Base-by-base conservation (phyloP, 2,888 invertebrate genomes). In the Chouioia cunea region DNA sequence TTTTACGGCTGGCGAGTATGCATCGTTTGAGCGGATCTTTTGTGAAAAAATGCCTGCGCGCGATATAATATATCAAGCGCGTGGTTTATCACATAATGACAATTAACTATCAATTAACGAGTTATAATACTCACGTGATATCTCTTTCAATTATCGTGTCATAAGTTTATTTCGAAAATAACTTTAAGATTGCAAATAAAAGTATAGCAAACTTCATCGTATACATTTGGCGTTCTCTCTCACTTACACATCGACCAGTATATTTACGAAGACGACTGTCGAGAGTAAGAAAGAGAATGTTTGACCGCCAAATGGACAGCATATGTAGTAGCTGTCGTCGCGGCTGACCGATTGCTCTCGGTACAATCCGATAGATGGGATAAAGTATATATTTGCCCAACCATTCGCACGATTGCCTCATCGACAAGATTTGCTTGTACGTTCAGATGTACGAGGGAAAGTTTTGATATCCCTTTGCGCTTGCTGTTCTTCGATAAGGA, bases 231-330 rank as follows among this genome's bases (percentile, higher is more conserved):
- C 58, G 36, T 66, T 62, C 67, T 27, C 27, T 15, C 36, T n/a
- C 36, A 22, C 36, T 8, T 14, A 14, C 54, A 54, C 6, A 27
- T 16, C 2, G 46, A 22, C n/a, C 22, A 22, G 46, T n/a, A n/a
- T n/a, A n/a, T n/a, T n/a, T n/a, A n/a, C n/a, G 36, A 36, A 36
- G 36, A 20, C 20, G 56, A 16, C 18, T n/a, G 16, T 8, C 50
- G 52, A 57, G 44, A 65, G 56, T 20, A 50, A 74, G 79, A 76
- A 76, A 27, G 27, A 27, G 27, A 4, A 77, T 84, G 81, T 84
- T 84, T 83, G 83, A 82, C 79, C 81, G 77, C 77, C 81, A 79
- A 84, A 85, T 84, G 84, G 84, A 84, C 84, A 81, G 83, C 83
- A 83, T 83, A 78, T 82, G 85, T 84, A 83, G 81, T 81, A 81